These are phyloP conservation scores for Ctenosaura bakeri DNA, from an alignment of 2,797 vertebrate species.

Conservation along the genomic window DNA sequence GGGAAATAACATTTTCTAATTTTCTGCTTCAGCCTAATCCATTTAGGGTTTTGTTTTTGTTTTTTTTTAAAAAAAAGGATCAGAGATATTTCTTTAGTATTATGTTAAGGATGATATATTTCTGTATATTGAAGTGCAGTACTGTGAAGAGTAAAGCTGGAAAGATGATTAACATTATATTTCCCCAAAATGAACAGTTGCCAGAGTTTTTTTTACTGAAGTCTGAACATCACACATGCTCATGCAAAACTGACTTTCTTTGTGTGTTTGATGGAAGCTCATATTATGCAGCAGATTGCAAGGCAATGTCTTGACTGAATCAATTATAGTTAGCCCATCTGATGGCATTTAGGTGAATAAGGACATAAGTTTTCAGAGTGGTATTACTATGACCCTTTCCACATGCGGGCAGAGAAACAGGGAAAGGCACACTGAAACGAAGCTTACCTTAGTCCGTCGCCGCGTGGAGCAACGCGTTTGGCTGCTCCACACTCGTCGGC, in stretches of 20 bases:
- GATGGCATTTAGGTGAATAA: neutral
- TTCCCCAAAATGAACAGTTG: neutral
- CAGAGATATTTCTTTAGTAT: slow-evolving; percentile 4
- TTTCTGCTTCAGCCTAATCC: neutral
- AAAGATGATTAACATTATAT: neutral
- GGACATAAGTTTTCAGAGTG: neutral
- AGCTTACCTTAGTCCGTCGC: too few relatives aligned
- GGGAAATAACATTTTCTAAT: neutral
- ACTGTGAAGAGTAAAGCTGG: neutral
- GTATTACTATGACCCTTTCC: too few relatives aligned
- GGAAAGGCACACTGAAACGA: too few relatives aligned
- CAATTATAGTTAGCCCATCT: neutral
- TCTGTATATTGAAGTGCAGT: neutral
- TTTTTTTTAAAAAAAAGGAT: neutral
- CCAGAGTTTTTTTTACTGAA: neutral
- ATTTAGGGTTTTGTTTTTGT: neutral
- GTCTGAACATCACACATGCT: too few relatives aligned
- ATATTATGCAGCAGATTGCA: neutral
- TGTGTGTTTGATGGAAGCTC: neutral
- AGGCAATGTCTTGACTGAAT: neutral
- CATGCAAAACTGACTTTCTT: neutral
- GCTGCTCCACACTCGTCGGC: too few relatives aligned
- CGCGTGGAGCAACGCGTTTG: too few relatives aligned
- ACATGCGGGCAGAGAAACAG: too few relatives aligned
- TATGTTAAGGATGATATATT: neutral